phyloP scores from a whole-genome alignment of 1,140 invertebrate genomes.

The Plectus sambesii region DNA sequence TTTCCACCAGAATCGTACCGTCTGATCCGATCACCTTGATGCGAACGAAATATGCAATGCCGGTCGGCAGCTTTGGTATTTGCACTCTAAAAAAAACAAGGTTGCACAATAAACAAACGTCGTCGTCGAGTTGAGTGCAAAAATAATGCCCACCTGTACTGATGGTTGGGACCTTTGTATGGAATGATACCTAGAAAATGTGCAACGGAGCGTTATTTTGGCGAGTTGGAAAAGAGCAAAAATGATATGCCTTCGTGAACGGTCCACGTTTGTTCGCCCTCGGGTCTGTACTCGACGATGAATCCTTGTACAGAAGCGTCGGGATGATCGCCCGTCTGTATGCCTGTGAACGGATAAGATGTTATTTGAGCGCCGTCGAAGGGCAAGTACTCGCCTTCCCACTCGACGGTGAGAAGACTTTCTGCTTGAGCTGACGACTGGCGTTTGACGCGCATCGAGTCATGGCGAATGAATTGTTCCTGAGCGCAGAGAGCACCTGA shows the following conservation, averaged over 20 bases:
- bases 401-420: neutral
- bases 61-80: constrained; percentile 42
- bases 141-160: constrained; percentile 37
- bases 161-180: constrained; percentile 45
- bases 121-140: constrained; percentile 2
- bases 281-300: constrained; percentile 44
- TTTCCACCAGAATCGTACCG: constrained; percentile 43
- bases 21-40: constrained; percentile 44
- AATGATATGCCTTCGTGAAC: constrained; percentile 33
- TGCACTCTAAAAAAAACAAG: constrained; percentile 20
- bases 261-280: constrained; percentile 41
- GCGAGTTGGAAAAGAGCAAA: too few relatives aligned
- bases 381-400: too few relatives aligned
- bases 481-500: too few relatives aligned
- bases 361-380: too few relatives aligned
- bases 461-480: too few relatives aligned
- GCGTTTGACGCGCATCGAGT: neutral
- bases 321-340: constrained; percentile 45
- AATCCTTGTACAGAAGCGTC: constrained; percentile 42
- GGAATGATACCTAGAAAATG: constrained; percentile 38
- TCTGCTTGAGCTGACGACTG: neutral
- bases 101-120: neutral
- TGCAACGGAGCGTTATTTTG: too few relatives aligned
- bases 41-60: constrained; percentile 43
- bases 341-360: too few relatives aligned